Evolutionary conservation across 23 tunicate species (phyloP), one percentile per base, ranked within the genome.

Genomic region (Trididemnum miniatum): DNA sequence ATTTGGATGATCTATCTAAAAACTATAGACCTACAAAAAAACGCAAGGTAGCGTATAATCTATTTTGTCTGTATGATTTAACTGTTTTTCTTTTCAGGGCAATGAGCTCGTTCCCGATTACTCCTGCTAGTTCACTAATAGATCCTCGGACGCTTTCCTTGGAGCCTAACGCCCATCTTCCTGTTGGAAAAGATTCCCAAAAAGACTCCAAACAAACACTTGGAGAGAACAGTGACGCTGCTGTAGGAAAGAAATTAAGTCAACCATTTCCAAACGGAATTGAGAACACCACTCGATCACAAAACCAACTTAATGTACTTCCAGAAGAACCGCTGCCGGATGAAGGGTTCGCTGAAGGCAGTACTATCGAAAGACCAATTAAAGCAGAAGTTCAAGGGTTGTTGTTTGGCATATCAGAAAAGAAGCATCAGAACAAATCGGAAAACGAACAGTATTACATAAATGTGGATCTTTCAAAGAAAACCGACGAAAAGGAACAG

Each of bases 141-240:
- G 94, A 89, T 64, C 94, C 94, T 18, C 60, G 94, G 27, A 89
- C 94, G 26, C 78, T 89, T 9, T 89, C 94, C 0, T 67, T 89
- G 22, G 94, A 89, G 50, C 94, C 94, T 28, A 89, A 83, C 59
- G 31, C 88, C 51, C 60, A 71, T 59, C 74, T 51, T 20, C 81
- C 76, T 18, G 26, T 81, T 1, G 83, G 83, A 51, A 71, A 51
- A 20, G 54, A 26, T 59, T 79, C 20, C 22, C 38, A 78, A 25
- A 87, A 71, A 76, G 35, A 31, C 15, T 71, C 83, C 4, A 77
- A 71, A 57, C 49, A 76, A 54, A 35, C 49, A 51, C 82, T 76
- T 0, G 91, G 86, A 23, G 52, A 81, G 32, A 37, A 72, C 26
- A 87, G 86, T 64, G 86, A 81, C 32, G 88, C 82, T 20, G 84